Evolutionary conservation across 2,888 invertebrate genomes (phyloP).

Genomic region (Catocala fraxini): DNA sequence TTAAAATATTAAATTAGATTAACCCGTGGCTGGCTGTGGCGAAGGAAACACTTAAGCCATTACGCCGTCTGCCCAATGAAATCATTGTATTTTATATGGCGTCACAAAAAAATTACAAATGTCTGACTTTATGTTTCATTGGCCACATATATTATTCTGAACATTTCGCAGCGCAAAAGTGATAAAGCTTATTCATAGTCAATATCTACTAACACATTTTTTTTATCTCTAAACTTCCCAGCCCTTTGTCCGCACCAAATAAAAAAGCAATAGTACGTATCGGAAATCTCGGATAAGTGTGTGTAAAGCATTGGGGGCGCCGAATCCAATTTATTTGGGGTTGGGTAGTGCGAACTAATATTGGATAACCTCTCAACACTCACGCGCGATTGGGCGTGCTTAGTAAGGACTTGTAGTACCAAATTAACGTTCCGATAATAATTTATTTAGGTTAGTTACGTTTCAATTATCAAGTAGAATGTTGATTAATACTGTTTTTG

Average conservation of each 20-base stretch:
- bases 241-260: constrained; percentile 28
- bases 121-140: too few relatives aligned
- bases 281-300: constrained; percentile 51
- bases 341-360: constrained; percentile 49
- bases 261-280: constrained; percentile 50
- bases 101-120: too few relatives aligned
- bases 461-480: too few relatives aligned
- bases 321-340: constrained; percentile 58
- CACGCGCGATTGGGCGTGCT: constrained; percentile 36
- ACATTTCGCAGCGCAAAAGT: neutral
- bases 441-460: neutral
- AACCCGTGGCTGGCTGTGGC: too few relatives aligned
- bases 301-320: constrained; percentile 50
- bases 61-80: too few relatives aligned
- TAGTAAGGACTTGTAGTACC: constrained; percentile 17
- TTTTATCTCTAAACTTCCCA: constrained; percentile 9
- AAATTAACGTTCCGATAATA: constrained; percentile 19
- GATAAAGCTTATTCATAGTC: neutral
- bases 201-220: neutral
- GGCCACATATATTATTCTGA: too few relatives aligned
- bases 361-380: constrained; percentile 49
- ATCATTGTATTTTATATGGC: too few relatives aligned
- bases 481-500: too few relatives aligned
- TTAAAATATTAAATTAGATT: too few relatives aligned
- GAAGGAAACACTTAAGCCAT: too few relatives aligned